Evolutionary conservation across 2,113 vertebrate genomes (phyloP).

Genomic region (Pica pica): DNA sequence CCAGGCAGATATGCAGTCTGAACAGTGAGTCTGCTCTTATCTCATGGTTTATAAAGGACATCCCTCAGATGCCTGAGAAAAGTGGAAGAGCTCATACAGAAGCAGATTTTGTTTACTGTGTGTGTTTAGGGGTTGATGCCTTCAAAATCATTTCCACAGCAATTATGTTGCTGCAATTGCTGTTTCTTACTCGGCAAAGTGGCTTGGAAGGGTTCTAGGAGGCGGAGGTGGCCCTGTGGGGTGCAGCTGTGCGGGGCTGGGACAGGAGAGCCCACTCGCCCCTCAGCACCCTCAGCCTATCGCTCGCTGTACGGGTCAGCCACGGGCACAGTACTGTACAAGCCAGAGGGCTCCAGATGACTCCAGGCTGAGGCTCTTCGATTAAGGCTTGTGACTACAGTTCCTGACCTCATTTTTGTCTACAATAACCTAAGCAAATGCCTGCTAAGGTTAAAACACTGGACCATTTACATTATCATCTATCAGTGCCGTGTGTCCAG

Average conservation of each 20-base stretch:
- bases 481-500: neutral
- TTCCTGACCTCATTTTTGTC: constrained; percentile 30
- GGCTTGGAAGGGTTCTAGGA: neutral
- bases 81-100: constrained; percentile 47
- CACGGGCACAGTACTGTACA: neutral
- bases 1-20: constrained; percentile 61
- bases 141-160: neutral
- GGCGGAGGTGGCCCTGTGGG: neutral
- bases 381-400: neutral
- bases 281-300: neutral
- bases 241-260: neutral
- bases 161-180: neutral
- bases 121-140: neutral
- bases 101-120: constrained; percentile 3
- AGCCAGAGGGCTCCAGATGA: neutral
- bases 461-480: neutral
- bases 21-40: constrained; percentile 50
- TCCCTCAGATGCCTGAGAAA: constrained; percentile 64
- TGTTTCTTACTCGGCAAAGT: neutral
- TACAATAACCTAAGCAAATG: neutral
- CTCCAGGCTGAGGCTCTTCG: neutral
- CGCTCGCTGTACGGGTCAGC: neutral
- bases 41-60: constrained; percentile 71
- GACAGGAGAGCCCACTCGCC: neutral
- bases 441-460: neutral